A percentile compares a stretch with the other conserved stretches of the same genome.
Conservation (phyloP, 2,113 vertebrate genomes). For the Syngnathus floridae region DNA sequence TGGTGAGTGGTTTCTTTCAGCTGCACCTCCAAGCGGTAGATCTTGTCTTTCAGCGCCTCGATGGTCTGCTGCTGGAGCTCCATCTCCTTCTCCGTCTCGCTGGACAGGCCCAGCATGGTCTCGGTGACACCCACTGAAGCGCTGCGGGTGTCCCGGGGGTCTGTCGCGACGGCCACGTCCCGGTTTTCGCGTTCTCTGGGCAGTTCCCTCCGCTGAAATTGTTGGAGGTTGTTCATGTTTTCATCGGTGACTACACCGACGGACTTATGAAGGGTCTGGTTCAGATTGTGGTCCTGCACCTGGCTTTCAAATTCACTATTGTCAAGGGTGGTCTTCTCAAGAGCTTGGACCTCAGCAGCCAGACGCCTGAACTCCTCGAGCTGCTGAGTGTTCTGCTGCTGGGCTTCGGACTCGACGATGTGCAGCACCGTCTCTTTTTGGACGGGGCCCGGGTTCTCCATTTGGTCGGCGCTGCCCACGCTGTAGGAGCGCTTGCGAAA, state of each 20-base stretch:
- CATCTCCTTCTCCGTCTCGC: slow-evolving; percentile 82
- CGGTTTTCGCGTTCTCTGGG: slow-evolving; percentile 5
- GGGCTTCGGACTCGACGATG: slow-evolving; percentile 79
- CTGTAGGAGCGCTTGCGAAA: slow-evolving; percentile 91
- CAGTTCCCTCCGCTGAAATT: slow-evolving; percentile 47
- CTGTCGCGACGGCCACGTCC: slow-evolving; percentile 74
- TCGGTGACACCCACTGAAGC: slow-evolving; percentile 79
- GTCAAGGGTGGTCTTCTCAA: slow-evolving; percentile 85
- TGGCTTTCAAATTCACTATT: slow-evolving; percentile 41
- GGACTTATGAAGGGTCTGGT: slow-evolving; percentile 62
- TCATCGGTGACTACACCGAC: slow-evolving; percentile 80
- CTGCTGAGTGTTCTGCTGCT: slow-evolving; percentile 78
- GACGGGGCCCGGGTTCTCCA: slow-evolving; percentile 72
- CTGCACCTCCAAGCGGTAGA: slow-evolving; percentile 88
- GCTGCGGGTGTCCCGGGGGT: slow-evolving; percentile 61
- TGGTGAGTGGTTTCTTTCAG: slow-evolving; percentile 88
- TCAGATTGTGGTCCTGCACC: slow-evolving; percentile 34
- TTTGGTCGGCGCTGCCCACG: slow-evolving; percentile 84
- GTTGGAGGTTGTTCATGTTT: slow-evolving; percentile 72
- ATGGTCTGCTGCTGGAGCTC: slow-evolving; percentile 94
- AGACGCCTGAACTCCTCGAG: slow-evolving; percentile 87
- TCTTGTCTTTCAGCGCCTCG: slow-evolving; percentile 87
- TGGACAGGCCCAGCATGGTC: slow-evolving; percentile 84
- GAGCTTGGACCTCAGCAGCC: slow-evolving; percentile 86
- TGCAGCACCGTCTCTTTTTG: slow-evolving; percentile 78